Percentiles rank a stretch among this genome's conserved stretches.
Evolutionary conservation across 2,797 vertebrate species (phyloP).

Genomic region (Synaphobranchus kaupii): DNA sequence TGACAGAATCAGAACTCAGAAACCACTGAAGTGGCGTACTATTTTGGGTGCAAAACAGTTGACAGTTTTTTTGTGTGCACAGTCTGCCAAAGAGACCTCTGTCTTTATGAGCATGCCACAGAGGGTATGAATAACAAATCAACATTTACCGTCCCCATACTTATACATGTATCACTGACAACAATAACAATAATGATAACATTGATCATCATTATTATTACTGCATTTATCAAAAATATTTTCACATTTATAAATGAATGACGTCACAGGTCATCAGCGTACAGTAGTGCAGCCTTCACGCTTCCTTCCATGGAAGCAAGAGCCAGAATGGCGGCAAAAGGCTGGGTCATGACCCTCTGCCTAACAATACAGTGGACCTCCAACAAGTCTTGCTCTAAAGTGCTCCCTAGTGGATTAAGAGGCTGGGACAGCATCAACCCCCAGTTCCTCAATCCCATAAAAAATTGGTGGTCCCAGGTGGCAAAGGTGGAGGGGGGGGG

Average conservation of each 20-base stretch:
- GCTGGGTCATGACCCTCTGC: background rate
- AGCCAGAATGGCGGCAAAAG: background rate
- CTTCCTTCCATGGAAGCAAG: background rate
- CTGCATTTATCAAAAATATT: constrained; percentile 51
- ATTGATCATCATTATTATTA: constrained; percentile 42
- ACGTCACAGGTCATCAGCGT: constrained; percentile 56
- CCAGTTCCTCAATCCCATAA: constrained; percentile 50
- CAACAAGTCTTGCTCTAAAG: background rate
- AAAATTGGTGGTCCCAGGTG: constrained; percentile 34
- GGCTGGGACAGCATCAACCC: background rate
- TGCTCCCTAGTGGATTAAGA: background rate
- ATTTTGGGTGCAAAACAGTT: background rate
- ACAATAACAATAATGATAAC: constrained; percentile 38
- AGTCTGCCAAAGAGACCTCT: background rate
- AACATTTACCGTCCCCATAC: background rate
- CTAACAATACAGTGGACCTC: background rate
- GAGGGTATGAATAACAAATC: background rate
- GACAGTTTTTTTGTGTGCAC: background rate
- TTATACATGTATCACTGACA: constrained; percentile 31
- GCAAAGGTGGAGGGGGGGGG: background rate
- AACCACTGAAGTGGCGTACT: background rate
- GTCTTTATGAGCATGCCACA: background rate
- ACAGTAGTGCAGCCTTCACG: constrained; percentile 39
- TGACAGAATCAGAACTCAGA: background rate
- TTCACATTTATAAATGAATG: constrained; percentile 48